These are phyloP conservation scores for Lymantria dispar DNA, from an alignment of 2,888 invertebrate species.

Conservation along the genomic window DNA sequence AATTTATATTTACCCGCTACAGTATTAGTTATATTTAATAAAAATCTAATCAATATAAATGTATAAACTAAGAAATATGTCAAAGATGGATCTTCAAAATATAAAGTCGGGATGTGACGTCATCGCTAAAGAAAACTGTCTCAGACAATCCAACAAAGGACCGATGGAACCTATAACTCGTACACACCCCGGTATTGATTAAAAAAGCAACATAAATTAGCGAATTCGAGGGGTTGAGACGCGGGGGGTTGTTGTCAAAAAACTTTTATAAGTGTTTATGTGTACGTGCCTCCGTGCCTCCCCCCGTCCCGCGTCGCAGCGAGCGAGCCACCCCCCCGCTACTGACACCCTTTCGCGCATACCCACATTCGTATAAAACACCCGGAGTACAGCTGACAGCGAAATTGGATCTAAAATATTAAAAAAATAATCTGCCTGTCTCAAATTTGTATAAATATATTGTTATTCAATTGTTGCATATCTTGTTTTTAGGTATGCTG, in stretches of 20 bases:
- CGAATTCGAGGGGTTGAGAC: slow-evolving; percentile 69
- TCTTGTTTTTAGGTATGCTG: background rate
- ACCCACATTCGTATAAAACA: slow-evolving; percentile 78
- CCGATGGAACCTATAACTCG: slow-evolving; percentile 59
- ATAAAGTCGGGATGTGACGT: slow-evolving; percentile 17
- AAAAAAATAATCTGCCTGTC: too few relatives aligned
- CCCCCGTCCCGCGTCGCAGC: slow-evolving; percentile 25
- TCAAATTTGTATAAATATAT: too few relatives aligned
- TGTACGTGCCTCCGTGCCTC: slow-evolving; percentile 54
- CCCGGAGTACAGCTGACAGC: slow-evolving; percentile 51
- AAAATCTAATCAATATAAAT: background rate
- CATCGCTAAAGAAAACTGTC: slow-evolving; percentile 31
- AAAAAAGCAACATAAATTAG: slow-evolving; percentile 83
- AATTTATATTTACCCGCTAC: too few relatives aligned
- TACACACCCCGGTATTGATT: slow-evolving; percentile 74
- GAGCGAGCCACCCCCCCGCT: slow-evolving; percentile 36
- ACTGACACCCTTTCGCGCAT: slow-evolving; percentile 81
- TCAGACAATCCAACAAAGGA: slow-evolving; percentile 34
- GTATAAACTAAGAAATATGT: background rate
- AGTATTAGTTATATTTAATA: background rate
- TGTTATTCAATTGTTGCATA: background rate
- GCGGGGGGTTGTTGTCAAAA: slow-evolving; percentile 76
- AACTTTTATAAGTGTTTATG: slow-evolving; percentile 83
- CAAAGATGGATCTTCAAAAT: background rate
- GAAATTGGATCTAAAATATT: slow-evolving; percentile 23